A percentile compares a stretch with the other conserved stretches of the same genome.
Evolutionary conservation across 92 coral and sea anemone species (phyloP).

Genomic region (Umimayanthus chanpuru): DNA sequence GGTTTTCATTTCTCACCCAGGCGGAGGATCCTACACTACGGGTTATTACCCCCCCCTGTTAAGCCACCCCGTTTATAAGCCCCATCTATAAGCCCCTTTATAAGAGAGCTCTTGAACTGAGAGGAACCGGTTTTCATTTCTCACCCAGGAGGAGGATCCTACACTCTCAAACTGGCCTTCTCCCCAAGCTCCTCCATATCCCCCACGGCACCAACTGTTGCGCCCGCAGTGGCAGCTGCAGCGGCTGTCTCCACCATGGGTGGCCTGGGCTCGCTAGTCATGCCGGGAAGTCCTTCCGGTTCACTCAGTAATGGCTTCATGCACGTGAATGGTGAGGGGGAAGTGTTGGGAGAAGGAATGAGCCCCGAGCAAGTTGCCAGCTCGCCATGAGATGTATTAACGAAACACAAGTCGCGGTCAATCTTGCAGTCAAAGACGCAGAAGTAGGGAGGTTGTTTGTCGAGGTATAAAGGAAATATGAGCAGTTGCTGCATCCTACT

Average conservation of each 20-base stretch:
- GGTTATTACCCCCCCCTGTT: conserved; percentile 1
- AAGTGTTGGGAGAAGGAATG: conserved; percentile 36
- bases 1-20: conserved; percentile 42
- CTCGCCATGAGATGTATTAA: conserved; percentile 1
- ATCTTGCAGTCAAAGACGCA: background rate
- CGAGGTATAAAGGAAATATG: background rate
- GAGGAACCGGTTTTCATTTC: background rate
- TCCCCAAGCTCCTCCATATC: conserved; percentile 99
- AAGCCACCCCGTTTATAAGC: too few relatives aligned
- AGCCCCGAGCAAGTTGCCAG: conserved; percentile 27
- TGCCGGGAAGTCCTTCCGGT: conserved; percentile 69
- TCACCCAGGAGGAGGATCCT: conserved; percentile 93
- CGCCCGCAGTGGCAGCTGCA: conserved; percentile 99
- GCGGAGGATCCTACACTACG: conserved; percentile 91
- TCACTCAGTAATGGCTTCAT: conserved; percentile 53
- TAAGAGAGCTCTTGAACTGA: background rate
- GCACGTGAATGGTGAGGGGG: conserved; percentile 61
- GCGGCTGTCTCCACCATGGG: conserved; percentile 88
- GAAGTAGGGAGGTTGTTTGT: conserved; percentile 4
- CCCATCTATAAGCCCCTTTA: too few relatives aligned
- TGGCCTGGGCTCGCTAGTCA: conserved; percentile 76
- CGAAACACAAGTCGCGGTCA: background rate
- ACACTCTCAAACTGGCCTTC: conserved; percentile 95
- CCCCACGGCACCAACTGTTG: conserved; percentile 99
- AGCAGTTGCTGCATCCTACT: background rate